Conservation (phyloP, 2,888 invertebrate species). For the Caenorhabditis angaria region DNA sequence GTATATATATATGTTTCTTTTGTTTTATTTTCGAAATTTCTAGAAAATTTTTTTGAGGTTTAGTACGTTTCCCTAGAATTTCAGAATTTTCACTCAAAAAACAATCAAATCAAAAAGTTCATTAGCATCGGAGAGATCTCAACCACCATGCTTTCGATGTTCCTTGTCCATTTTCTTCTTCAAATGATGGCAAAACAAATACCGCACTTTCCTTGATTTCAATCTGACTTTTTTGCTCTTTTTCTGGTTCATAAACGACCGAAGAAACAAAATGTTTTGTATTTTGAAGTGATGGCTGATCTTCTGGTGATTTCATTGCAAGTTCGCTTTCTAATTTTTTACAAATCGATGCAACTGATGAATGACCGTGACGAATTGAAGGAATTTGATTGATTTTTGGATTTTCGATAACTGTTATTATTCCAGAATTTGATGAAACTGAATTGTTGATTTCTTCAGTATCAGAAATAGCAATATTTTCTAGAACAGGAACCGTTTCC, state of each 20-base stretch:
- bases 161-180: slow-evolving; percentile 7
- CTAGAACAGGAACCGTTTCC: no score
- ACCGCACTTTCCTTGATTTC: not conserved
- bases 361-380: slow-evolving; percentile 27
- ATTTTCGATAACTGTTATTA: slow-evolving; percentile 34
- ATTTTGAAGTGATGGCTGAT: not conserved
- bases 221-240: not conserved
- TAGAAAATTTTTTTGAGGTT: no score
- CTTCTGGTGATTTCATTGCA: not conserved
- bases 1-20: no score
- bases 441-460: slow-evolving; percentile 9
- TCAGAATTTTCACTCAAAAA: no score
- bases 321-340: slow-evolving; percentile 21
- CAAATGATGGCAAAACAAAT: not conserved
- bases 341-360: slow-evolving; percentile 20
- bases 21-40: no score
- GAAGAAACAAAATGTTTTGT: not conserved
- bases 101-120: no score
- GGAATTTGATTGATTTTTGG: slow-evolving; percentile 8
- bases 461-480: no score
- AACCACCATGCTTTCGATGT: slow-evolving; percentile 28
- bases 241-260: not conserved
- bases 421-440: slow-evolving; percentile 24
- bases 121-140: slow-evolving; percentile 34
- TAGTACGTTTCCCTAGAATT: no score